phyloP scores from a whole-genome alignment of 2,888 invertebrate genomes.

The Drepanosiphum platanoidis region DNA sequence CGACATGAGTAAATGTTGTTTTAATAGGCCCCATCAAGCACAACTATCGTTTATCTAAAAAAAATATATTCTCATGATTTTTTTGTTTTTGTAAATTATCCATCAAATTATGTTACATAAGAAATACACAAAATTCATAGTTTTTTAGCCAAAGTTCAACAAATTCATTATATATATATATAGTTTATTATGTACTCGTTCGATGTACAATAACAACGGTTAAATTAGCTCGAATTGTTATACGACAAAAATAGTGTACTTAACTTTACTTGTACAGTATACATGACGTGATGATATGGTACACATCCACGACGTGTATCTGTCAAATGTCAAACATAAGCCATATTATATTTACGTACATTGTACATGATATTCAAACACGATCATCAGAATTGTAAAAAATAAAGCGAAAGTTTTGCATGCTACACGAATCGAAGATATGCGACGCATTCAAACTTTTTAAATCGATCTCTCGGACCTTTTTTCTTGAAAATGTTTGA shows the following conservation, averaged over 20 bases:
- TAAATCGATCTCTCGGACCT: neutral
- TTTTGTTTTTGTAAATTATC: too few relatives aligned
- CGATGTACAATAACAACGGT: neutral
- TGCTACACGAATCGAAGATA: slow-evolving; percentile 9
- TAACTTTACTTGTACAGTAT: neutral
- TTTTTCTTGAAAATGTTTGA: neutral
- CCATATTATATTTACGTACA: neutral
- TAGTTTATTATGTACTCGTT: neutral
- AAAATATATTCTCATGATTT: neutral
- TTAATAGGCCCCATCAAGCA: too few relatives aligned
- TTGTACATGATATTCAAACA: neutral
- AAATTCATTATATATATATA: neutral
- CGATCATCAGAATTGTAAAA: neutral
- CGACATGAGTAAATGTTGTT: neutral
- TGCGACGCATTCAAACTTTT: neutral
- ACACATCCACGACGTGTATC: neutral
- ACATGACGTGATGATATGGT: neutral
- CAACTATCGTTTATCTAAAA: neutral
- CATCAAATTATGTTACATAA: too few relatives aligned
- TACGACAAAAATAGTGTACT: neutral
- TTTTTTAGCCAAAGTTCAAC: neutral
- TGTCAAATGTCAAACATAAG: neutral
- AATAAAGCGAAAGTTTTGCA: neutral
- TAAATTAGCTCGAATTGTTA: neutral
- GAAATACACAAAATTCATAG: too few relatives aligned